A percentile compares a stretch with the other conserved stretches of the same genome.
Evolutionary conservation across 2,888 invertebrate species (phyloP).

Genomic region (Aleiodes testaceus): DNA sequence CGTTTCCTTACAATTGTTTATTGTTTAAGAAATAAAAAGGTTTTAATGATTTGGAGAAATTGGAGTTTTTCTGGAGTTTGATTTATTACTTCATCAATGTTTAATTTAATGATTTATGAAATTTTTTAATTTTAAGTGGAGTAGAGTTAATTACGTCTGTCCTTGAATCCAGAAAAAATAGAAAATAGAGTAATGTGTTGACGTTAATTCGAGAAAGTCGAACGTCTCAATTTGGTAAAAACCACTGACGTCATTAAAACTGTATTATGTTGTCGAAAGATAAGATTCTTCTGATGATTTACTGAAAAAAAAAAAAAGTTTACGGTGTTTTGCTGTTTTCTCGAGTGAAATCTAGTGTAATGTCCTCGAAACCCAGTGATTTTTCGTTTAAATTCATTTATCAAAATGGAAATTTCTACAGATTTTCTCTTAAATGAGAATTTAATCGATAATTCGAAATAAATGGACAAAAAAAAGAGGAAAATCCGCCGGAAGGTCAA

Average conservation of each 20-base stretch:
- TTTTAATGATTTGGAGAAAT: too few relatives aligned
- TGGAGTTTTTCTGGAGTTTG: too few relatives aligned
- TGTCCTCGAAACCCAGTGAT: slow-evolving; percentile 7
- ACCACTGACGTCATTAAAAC: background rate
- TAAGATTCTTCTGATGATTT: background rate
- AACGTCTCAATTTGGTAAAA: slow-evolving; percentile 9
- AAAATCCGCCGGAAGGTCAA: slow-evolving; percentile 10
- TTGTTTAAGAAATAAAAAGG: background rate
- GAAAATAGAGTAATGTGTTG: background rate
- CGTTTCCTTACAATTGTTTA: slow-evolving; percentile 1
- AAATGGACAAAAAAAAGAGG: slow-evolving; percentile 4
- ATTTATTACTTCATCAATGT: too few relatives aligned
- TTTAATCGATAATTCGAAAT: background rate
- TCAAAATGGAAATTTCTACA: slow-evolving; percentile 4
- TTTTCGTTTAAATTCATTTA: background rate
- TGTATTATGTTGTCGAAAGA: slow-evolving; percentile 7
- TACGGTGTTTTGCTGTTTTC: slow-evolving; percentile 11
- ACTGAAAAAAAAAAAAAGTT: background rate
- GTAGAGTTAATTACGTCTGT: too few relatives aligned
- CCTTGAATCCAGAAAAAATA: too few relatives aligned
- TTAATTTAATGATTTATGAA: too few relatives aligned
- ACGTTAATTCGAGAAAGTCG: slow-evolving; percentile 27
- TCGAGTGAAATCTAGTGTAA: slow-evolving; percentile 21
- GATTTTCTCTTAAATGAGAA: too few relatives aligned
- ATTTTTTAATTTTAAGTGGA: too few relatives aligned